Conservation (phyloP, 2,888 invertebrate species). For the Alsophila aescularia region DNA sequence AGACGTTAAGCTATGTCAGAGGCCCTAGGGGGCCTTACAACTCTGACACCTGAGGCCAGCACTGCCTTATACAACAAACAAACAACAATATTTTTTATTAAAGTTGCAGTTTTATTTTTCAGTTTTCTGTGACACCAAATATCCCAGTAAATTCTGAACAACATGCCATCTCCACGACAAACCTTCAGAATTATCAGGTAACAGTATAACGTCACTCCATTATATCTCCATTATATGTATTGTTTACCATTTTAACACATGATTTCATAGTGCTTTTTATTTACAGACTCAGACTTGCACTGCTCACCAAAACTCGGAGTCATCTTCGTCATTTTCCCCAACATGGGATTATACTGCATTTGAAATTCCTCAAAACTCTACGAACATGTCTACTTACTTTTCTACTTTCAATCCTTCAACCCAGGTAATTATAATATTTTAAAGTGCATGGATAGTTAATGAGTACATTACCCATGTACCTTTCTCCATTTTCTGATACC, state of each 20-base stretch:
- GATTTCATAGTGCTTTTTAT: not conserved
- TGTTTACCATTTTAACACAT: not conserved
- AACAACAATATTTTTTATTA: no score
- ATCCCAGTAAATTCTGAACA: not conserved
- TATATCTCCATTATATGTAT: not conserved
- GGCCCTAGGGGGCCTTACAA: no score
- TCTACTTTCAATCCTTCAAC: slow-evolving; percentile 31
- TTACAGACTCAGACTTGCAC: slow-evolving; percentile 3
- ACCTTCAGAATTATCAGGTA: slow-evolving; percentile 4
- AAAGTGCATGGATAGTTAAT: no score
- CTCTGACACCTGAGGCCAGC: no score
- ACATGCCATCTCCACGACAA: not conserved
- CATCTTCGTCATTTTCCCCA: slow-evolving; percentile 17
- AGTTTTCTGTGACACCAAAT: slow-evolving; percentile 6
- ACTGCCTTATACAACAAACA: no score
- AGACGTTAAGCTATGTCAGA: no score
- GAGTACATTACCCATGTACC: no score
- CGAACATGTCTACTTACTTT: slow-evolving; percentile 33
- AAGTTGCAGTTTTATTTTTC: not conserved
- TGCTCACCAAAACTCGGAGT: slow-evolving; percentile 16
- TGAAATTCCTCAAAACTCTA: slow-evolving; percentile 1
- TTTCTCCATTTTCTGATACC: no score
- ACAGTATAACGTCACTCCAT: no score
- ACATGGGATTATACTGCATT: slow-evolving; percentile 10
- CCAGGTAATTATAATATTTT: slow-evolving; percentile 17